Conservation (phyloP, 2,113 vertebrate genomes). For the Zosterops hypoxanthus region DNA sequence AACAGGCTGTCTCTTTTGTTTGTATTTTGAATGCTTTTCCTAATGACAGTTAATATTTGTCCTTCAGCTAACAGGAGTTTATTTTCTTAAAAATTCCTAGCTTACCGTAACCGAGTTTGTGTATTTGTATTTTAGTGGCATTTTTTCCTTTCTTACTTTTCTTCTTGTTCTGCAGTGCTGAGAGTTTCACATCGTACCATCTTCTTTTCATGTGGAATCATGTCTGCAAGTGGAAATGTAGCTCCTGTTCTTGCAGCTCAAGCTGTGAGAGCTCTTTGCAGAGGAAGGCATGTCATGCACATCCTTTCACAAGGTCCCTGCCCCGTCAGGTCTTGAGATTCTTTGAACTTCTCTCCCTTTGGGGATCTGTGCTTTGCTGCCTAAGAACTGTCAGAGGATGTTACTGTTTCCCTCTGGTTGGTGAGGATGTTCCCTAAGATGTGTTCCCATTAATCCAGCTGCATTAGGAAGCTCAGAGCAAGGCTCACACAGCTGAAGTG, state of each 20-base stretch:
- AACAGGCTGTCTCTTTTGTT: background rate
- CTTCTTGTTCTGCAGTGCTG: background rate
- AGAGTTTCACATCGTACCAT: background rate
- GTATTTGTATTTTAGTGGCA: background rate
- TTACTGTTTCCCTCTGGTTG: background rate
- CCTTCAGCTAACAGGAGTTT: background rate
- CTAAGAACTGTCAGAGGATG: conserved; percentile 23
- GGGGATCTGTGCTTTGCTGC: conserved; percentile 19
- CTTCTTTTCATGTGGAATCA: conserved; percentile 24
- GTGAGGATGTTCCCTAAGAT: conserved; percentile 22
- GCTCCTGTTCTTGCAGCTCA: conserved; percentile 18
- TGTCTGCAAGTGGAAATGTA: background rate
- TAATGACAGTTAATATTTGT: background rate
- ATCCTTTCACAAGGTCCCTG: background rate
- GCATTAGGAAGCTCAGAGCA: background rate
- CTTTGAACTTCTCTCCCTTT: conserved; percentile 30
- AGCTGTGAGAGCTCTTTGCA: conserved; percentile 25
- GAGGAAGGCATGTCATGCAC: background rate
- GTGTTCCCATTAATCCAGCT: background rate
- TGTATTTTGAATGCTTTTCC: background rate
- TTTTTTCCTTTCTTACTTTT: conserved; percentile 2
- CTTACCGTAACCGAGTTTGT: background rate
- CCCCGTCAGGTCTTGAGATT: background rate
- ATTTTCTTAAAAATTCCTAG: background rate
- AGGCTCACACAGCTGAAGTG: background rate